Percentiles rank a stretch among this genome's conserved stretches.
phyloP scores from a whole-genome alignment of 2,888 invertebrate genomes.

The Monoplex corrugatus region DNA sequence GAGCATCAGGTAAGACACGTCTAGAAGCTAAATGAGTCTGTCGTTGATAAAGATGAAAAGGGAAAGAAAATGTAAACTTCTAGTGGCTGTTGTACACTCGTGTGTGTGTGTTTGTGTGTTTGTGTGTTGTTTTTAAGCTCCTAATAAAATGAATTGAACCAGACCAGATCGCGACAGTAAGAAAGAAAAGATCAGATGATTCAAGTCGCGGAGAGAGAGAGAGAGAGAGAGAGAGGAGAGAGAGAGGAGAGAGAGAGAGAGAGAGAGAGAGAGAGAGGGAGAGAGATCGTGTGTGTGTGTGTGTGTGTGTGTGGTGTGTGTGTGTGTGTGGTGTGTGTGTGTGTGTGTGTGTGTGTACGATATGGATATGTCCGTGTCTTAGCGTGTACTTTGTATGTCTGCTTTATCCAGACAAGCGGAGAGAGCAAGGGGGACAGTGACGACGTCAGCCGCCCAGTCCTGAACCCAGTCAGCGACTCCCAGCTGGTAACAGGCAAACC shows the following conservation, averaged over 20 bases:
- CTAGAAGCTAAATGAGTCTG: too few species aligned
- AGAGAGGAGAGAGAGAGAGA: not conserved
- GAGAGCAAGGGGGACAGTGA: constrained; percentile 27
- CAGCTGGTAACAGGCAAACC: not conserved
- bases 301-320: too few species aligned
- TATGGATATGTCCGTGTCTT: too few species aligned
- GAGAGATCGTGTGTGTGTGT: not conserved
- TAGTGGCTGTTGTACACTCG: too few species aligned
- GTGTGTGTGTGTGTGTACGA: too few species aligned
- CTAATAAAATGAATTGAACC: too few species aligned
- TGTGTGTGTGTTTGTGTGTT: too few species aligned
- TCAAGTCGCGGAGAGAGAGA: not conserved
- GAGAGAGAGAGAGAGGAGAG: not conserved
- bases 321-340: too few species aligned
- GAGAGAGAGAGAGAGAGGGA: not conserved
- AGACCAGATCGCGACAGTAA: too few species aligned
- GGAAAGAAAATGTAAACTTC: too few species aligned
- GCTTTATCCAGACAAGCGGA: constrained; percentile 24
- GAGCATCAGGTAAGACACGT: constrained; percentile 28
- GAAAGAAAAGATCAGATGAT: not conserved
- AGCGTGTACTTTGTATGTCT: too few species aligned
- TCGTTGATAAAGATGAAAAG: too few species aligned
- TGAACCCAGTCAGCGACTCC: constrained; percentile 2
- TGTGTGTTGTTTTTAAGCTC: not conserved
- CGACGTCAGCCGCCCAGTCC: not conserved